A percentile compares a stretch with the other conserved stretches of the same genome.
Conservation (phyloP, 2,797 vertebrate genomes). For the Galago senegalensis region DNA sequence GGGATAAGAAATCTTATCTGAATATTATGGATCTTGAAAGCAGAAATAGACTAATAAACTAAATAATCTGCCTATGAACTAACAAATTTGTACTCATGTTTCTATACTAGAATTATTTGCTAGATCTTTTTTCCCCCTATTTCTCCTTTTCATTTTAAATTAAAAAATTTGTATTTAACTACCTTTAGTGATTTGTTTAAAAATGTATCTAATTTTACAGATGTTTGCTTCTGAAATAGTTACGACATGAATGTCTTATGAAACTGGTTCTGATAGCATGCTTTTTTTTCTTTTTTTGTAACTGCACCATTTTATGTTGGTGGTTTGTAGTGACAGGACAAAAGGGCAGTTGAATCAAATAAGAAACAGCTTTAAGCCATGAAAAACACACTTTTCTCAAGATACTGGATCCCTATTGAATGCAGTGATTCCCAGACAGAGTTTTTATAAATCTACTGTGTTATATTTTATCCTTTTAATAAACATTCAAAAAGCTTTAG, state of each 20-base stretch:
- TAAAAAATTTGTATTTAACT: constrained; percentile 56
- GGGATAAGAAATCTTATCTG: constrained; percentile 9
- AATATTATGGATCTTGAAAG: constrained; percentile 1
- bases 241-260: neutral
- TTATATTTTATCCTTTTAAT: constrained; percentile 58
- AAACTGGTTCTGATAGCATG: constrained; percentile 32
- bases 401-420: neutral
- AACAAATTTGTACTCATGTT: constrained; percentile 5
- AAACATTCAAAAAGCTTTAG: constrained; percentile 46
- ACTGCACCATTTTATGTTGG: constrained; percentile 40
- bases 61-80: constrained; percentile 26
- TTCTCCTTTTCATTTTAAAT: constrained; percentile 74
- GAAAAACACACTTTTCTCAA: constrained; percentile 62
- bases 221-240: constrained; percentile 49
- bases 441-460: constrained; percentile 52
- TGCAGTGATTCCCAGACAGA: constrained; percentile 46
- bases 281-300: neutral
- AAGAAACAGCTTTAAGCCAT: constrained; percentile 35
- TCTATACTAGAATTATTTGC: constrained; percentile 58
- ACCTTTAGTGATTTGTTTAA: constrained; percentile 59
- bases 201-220: constrained; percentile 55
- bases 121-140: constrained; percentile 60
- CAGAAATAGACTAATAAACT: constrained; percentile 42
- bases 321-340: neutral
- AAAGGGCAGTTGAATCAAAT: constrained; percentile 57